These are phyloP conservation scores for Cherax destructor DNA, from an alignment of 1,140 invertebrate genomes.

Conservation along the genomic window DNA sequence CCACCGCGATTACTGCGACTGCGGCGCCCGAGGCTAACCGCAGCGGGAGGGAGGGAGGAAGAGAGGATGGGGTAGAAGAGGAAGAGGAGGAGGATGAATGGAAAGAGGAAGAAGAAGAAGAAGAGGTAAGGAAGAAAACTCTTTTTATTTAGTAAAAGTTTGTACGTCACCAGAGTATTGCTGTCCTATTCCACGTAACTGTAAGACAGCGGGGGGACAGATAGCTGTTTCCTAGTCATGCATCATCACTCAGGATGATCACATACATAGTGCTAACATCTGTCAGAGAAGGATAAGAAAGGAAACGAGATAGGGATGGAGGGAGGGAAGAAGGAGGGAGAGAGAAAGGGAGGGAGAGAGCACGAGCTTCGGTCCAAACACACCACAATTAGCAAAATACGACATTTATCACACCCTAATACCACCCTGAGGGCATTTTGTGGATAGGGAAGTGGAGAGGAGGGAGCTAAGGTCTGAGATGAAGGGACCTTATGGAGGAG, in stretches of 20 bases:
- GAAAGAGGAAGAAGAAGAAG: not conserved
- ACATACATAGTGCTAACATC: no score
- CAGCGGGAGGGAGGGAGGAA: conserved; percentile 3
- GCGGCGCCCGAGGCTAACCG: conserved; percentile 24
- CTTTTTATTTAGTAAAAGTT: no score
- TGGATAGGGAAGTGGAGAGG: not conserved
- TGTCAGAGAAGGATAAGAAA: not conserved
- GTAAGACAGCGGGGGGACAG: not conserved
- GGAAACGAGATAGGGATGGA: not conserved
- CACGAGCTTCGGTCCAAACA: not conserved
- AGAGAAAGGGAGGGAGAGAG: not conserved
- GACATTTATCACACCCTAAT: conserved; percentile 24
- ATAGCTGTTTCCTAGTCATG: no score
- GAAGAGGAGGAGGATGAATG: not conserved
- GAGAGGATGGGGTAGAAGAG: not conserved
- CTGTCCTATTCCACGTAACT: no score
- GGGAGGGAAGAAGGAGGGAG: not conserved
- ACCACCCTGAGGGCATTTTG: not conserved
- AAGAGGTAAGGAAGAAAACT: no score
- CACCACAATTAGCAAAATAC: conserved; percentile 49
- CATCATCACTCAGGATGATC: no score
- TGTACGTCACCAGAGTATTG: no score
- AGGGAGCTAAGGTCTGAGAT: not conserved
- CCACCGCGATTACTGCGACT: not conserved
- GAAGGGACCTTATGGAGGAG: not conserved